Evolutionary conservation across 1,140 invertebrate species (phyloP).

Genomic region (Pseudomyrmex dendroicus): DNA sequence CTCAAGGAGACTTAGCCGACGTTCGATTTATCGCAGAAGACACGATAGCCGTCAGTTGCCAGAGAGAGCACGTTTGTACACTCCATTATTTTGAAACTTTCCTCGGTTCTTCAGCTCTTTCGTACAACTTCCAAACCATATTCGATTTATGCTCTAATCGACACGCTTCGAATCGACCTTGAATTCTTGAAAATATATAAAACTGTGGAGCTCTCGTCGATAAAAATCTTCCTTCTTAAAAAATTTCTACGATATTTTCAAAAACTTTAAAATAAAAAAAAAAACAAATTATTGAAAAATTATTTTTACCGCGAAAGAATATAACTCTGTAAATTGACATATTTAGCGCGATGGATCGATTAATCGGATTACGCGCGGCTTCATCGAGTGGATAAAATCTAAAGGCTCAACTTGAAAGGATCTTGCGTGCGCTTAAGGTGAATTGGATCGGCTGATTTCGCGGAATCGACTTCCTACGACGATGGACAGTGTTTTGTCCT

Average conservation of each 20-base stretch:
- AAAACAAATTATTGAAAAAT: too few species aligned
- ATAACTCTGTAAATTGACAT: too few species aligned
- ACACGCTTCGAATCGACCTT: slow-evolving; percentile 35
- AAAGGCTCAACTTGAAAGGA: slow-evolving; percentile 38
- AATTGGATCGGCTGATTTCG: slow-evolving; percentile 62
- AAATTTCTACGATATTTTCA: neutral
- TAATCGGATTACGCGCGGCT: slow-evolving; percentile 12
- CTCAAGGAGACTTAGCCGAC: slow-evolving; percentile 35
- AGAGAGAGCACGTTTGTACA: slow-evolving; percentile 15
- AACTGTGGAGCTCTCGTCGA: neutral
- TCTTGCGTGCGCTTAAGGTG: slow-evolving; percentile 43
- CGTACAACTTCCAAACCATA: slow-evolving; percentile 41
- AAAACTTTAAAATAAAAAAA: too few species aligned
- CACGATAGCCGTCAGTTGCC: slow-evolving; percentile 45
- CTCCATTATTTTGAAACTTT: slow-evolving; percentile 33
- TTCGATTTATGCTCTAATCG: slow-evolving; percentile 55
- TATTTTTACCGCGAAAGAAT: neutral
- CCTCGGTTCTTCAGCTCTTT: slow-evolving; percentile 39
- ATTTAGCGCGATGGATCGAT: neutral
- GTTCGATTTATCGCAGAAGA: slow-evolving; percentile 40
- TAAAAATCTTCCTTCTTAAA: too few species aligned
- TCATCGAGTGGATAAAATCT: slow-evolving; percentile 23
- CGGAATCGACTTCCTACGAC: slow-evolving; percentile 58
- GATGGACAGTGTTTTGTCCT: slow-evolving; percentile 64
- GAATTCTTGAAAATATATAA: slow-evolving; percentile 35